A percentile compares a stretch with the other conserved stretches of the same genome.
phyloP scores from a whole-genome alignment of 2,888 invertebrate genomes.

The Sicus ferrugineus region DNA sequence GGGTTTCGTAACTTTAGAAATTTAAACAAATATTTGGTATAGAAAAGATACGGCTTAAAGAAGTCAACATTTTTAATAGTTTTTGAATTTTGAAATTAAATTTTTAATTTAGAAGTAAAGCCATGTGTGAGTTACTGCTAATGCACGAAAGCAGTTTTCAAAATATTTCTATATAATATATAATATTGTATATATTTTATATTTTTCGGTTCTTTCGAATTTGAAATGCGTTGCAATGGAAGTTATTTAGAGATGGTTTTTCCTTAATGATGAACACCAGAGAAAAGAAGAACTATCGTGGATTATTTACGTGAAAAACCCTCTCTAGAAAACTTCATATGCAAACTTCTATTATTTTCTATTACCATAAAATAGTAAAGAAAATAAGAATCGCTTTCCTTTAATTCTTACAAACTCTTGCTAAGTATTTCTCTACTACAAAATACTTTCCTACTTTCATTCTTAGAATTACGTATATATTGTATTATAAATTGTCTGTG shows the following conservation, averaged over 20 bases:
- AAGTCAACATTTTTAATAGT: not conserved
- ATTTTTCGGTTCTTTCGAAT: not conserved
- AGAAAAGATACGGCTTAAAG: conserved; percentile 4
- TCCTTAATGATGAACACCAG: too few relatives aligned
- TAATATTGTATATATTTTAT: conserved; percentile 12
- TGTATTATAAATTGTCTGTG: conserved; percentile 14
- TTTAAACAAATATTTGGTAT: not conserved
- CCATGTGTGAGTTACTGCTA: conserved; percentile 27
- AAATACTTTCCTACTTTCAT: too few relatives aligned
- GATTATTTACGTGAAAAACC: not conserved
- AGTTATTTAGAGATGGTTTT: too few relatives aligned
- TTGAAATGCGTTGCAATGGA: conserved; percentile 11
- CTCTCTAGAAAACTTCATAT: too few relatives aligned
- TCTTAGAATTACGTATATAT: conserved; percentile 3
- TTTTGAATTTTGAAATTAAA: conserved; percentile 1
- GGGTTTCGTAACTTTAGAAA: not conserved
- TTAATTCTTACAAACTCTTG: too few relatives aligned
- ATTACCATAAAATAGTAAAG: too few relatives aligned
- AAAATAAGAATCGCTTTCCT: too few relatives aligned
- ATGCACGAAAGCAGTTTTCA: conserved; percentile 41
- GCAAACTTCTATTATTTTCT: too few relatives aligned
- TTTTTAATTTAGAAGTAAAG: conserved; percentile 8
- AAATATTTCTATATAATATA: conserved; percentile 37
- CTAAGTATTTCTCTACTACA: too few relatives aligned
- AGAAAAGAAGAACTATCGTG: not conserved